Percentiles rank a stretch among this genome's conserved stretches.
Evolutionary conservation across 2,888 invertebrate species (phyloP).

Genomic region (Fragum sueziense): DNA sequence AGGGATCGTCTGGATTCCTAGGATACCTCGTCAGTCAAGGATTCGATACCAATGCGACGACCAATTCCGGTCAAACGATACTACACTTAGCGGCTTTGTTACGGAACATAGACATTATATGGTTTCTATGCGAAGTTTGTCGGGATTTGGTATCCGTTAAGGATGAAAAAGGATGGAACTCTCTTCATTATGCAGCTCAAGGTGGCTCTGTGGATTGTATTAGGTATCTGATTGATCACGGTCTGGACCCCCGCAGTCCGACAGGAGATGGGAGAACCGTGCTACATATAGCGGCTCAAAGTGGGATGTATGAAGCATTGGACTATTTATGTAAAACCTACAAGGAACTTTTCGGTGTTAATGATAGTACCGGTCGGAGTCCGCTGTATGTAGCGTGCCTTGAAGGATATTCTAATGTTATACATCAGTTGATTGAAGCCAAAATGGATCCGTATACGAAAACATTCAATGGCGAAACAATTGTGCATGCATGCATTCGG

Average conservation of each 20-base stretch:
- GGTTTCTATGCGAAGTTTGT: constrained; percentile 11
- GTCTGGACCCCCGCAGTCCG: background rate
- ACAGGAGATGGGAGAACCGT: constrained; percentile 9
- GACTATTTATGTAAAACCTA: background rate
- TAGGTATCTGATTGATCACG: constrained; percentile 6
- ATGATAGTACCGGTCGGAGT: constrained; percentile 7
- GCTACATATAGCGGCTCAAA: background rate
- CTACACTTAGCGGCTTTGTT: constrained; percentile 5
- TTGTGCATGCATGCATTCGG: constrained; percentile 13
- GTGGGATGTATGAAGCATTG: constrained; percentile 6
- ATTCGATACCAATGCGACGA: background rate
- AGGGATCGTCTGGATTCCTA: constrained; percentile 6
- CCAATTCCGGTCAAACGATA: constrained; percentile 6
- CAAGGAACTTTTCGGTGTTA: background rate
- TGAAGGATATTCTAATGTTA: background rate
- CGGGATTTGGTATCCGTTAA: background rate
- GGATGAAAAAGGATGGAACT: constrained; percentile 4
- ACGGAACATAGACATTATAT: background rate
- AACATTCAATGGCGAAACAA: constrained; percentile 1
- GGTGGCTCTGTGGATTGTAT: constrained; percentile 12
- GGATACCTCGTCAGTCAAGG: constrained; percentile 9
- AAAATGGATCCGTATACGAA: background rate
- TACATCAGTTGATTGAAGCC: background rate
- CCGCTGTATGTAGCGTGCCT: constrained; percentile 5
- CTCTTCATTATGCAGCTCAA: constrained; percentile 10